phyloP scores from a whole-genome alignment of 1,140 invertebrate genomes.

The Brachystomella parvula region DNA sequence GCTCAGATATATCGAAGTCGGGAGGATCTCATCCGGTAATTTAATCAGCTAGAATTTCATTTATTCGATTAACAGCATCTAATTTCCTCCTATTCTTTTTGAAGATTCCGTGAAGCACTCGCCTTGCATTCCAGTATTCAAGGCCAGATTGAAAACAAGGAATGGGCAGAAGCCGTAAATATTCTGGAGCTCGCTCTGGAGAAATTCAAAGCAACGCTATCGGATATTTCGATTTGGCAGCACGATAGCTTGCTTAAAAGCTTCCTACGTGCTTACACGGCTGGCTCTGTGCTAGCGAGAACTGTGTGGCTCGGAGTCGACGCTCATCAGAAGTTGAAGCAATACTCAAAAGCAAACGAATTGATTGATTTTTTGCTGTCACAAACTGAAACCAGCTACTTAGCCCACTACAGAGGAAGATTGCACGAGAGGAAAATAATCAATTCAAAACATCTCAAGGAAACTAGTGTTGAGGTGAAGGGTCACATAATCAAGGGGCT shows the following conservation, averaged over 20 bases:
- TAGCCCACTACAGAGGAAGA: conserved; percentile 45
- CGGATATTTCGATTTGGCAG: conserved; percentile 30
- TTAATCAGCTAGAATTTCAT: neutral
- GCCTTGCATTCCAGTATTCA: conserved; percentile 40
- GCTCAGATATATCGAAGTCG: conserved; percentile 44
- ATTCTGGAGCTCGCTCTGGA: conserved; percentile 34
- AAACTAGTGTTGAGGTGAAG: neutral
- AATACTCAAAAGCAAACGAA: conserved; percentile 46
- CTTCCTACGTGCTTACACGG: conserved; percentile 47
- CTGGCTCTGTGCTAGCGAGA: conserved; percentile 45
- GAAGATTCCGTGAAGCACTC: conserved; percentile 41
- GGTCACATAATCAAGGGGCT: conserved; percentile 40
- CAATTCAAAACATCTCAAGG: conserved; percentile 50
- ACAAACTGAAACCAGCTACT: conserved; percentile 43
- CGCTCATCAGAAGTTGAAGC: conserved; percentile 45
- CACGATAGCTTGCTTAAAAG: conserved; percentile 43
- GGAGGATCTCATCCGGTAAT: conserved; percentile 43
- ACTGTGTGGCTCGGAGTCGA: conserved; percentile 46
- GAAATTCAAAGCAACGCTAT: conserved; percentile 27
- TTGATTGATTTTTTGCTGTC: conserved; percentile 45
- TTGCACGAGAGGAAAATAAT: conserved; percentile 51
- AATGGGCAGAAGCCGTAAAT: conserved; percentile 39
- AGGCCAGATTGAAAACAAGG: conserved; percentile 39
- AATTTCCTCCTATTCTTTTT: neutral
- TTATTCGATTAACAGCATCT: conserved; percentile 16